phyloP scores from a whole-genome alignment of 2,113 vertebrate genomes.

The Ptilorrhoa leucosticta region DNA sequence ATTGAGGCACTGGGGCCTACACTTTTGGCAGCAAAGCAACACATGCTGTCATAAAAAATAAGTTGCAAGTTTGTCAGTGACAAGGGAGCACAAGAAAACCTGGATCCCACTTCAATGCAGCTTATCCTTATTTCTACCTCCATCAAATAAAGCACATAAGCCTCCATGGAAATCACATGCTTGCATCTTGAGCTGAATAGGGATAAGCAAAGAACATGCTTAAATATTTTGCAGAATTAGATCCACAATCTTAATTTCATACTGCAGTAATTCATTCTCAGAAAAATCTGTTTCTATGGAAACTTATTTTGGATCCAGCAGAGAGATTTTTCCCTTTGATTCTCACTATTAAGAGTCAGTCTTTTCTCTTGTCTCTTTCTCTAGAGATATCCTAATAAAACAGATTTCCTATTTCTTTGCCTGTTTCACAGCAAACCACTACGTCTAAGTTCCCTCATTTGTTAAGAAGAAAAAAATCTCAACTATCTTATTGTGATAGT shows the following conservation, averaged over 20 bases:
- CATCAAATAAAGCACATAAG: constrained; percentile 19
- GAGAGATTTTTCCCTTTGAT: constrained; percentile 20
- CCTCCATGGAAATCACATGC: not conserved
- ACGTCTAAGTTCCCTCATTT: not conserved
- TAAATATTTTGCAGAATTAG: constrained; percentile 48
- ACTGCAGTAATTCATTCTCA: not conserved
- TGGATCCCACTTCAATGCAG: not conserved
- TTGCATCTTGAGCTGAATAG: constrained; percentile 5
- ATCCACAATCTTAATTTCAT: constrained; percentile 18
- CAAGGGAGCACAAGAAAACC: not conserved
- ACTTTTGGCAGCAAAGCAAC: not conserved
- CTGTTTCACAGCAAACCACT: not conserved
- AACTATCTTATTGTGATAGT: not conserved
- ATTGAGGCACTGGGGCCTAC: not conserved
- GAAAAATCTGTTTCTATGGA: constrained; percentile 44
- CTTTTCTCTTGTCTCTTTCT: constrained; percentile 12
- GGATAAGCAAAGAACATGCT: constrained; percentile 26
- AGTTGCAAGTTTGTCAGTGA: not conserved
- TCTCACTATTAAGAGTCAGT: not conserved
- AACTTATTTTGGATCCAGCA: constrained; percentile 41
- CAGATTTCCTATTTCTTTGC: not conserved
- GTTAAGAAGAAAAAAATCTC: not conserved
- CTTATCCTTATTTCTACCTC: not conserved
- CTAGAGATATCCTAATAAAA: not conserved
- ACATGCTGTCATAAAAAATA: not conserved